Percentiles rank a stretch among this genome's conserved stretches.
phyloP scores from a whole-genome alignment of 2,113 vertebrate species.

The Amblyornis subalaris region DNA sequence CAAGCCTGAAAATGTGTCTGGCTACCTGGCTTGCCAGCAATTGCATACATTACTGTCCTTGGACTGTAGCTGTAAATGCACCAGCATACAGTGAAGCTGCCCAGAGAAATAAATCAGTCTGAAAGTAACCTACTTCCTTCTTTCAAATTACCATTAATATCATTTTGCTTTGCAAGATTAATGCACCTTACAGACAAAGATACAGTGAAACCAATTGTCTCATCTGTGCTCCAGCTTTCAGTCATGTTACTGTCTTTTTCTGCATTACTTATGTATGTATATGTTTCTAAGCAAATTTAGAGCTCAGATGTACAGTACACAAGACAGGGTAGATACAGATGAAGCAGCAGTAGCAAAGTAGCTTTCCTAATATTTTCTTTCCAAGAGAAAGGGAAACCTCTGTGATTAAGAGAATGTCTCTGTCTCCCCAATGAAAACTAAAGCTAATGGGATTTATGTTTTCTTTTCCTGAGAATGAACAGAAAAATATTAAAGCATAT shows the following conservation, averaged over 20 bases:
- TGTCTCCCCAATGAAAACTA: background rate
- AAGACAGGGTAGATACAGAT: background rate
- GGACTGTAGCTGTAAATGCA: background rate
- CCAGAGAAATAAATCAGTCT: constrained; percentile 26
- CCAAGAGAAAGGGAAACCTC: background rate
- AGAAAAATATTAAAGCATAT: background rate
- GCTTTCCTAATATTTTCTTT: background rate
- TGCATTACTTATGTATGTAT: background rate
- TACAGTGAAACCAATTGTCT: constrained; percentile 33
- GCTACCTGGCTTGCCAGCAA: background rate
- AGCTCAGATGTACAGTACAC: background rate
- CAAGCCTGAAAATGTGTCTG: background rate
- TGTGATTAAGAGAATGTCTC: background rate
- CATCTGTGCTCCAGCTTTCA: constrained; percentile 3
- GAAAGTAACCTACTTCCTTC: constrained; percentile 35
- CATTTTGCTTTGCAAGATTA: constrained; percentile 37
- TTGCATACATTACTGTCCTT: background rate
- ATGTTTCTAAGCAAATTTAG: constrained; percentile 14
- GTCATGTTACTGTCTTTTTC: background rate
- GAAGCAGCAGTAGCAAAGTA: background rate
- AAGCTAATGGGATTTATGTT: background rate
- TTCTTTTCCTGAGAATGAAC: background rate
- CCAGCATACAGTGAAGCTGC: background rate
- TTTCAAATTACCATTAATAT: constrained; percentile 47
- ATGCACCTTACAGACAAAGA: constrained; percentile 18